A percentile compares a stretch with the other conserved stretches of the same genome.
phyloP scores from a whole-genome alignment of 2,113 vertebrate species.

The Phycodurus eques region DNA sequence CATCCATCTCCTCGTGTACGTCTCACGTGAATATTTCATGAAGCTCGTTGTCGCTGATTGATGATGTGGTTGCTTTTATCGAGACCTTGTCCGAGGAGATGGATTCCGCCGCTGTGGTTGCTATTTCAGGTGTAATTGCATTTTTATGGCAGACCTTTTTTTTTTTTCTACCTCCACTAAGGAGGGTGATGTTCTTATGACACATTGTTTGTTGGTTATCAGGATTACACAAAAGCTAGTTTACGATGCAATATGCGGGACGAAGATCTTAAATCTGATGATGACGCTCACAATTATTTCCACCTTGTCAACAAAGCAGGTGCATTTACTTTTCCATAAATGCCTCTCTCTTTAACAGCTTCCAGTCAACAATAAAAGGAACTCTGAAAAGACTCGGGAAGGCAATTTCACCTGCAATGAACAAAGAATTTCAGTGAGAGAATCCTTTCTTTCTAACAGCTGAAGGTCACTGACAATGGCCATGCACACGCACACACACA shows the following conservation, averaged over 20 bases:
- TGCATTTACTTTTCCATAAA: background rate
- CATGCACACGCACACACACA: background rate
- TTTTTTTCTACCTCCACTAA: background rate
- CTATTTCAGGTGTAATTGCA: conserved; percentile 14
- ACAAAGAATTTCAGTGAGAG: background rate
- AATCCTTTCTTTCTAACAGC: conserved; percentile 15
- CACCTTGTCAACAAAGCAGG: background rate
- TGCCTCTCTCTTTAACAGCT: background rate
- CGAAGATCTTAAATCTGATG: background rate
- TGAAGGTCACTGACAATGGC: conserved; percentile 48
- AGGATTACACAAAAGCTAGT: background rate
- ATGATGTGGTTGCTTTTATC: conserved; percentile 7
- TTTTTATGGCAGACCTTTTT: conserved; percentile 1
- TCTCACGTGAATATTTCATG: conserved; percentile 13
- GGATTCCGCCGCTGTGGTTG: background rate
- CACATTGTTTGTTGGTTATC: background rate
- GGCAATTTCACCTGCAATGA: background rate
- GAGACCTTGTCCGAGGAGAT: conserved; percentile 10
- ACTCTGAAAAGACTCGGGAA: conserved; percentile 22
- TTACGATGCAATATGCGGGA: background rate
- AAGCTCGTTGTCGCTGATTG: conserved; percentile 12
- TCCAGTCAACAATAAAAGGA: conserved; percentile 10
- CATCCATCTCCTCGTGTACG: conserved; percentile 12
- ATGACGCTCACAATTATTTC: background rate
- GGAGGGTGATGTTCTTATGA: background rate